Conservation (phyloP, 2,888 invertebrate species). For the Eupithecia exiguata region DNA sequence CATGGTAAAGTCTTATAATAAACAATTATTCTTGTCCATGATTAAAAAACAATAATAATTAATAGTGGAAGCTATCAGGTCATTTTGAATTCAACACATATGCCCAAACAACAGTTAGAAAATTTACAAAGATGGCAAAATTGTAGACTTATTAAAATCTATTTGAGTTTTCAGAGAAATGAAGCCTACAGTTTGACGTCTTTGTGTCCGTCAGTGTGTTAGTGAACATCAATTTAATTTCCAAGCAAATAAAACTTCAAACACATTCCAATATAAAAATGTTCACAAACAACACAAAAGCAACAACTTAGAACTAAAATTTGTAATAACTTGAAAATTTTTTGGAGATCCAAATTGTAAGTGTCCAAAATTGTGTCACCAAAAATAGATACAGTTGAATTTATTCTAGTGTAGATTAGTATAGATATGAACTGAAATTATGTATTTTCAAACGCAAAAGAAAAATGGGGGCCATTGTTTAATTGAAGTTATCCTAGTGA, state of each 20-base stretch:
- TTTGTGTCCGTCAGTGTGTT: conserved; percentile 32
- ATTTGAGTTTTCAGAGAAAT: background rate
- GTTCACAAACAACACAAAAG: conserved; percentile 48
- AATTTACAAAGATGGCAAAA: conserved; percentile 25
- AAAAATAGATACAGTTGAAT: background rate
- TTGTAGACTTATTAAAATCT: background rate
- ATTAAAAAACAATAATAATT: background rate
- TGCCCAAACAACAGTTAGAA: conserved; percentile 33
- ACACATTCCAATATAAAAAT: conserved; percentile 37
- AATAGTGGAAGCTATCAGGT: background rate
- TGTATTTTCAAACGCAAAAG: background rate
- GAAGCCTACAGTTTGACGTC: conserved; percentile 17
- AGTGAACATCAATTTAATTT: conserved; percentile 40
- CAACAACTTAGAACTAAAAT: conserved; percentile 1
- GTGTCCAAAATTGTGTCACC: background rate
- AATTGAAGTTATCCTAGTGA: background rate
- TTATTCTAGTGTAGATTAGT: background rate
- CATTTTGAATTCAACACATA: conserved; percentile 24
- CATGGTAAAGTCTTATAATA: background rate
- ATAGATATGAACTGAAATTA: background rate
- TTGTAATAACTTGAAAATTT: background rate
- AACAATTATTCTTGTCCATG: background rate
- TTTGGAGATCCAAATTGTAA: background rate
- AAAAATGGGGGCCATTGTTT: background rate
- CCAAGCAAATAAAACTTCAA: conserved; percentile 35